Percentiles rank a stretch among this genome's conserved stretches.
These are phyloP conservation scores for Drosophila repleta DNA, from an alignment of 1,140 invertebrate genomes.

Conservation along the genomic window DNA sequence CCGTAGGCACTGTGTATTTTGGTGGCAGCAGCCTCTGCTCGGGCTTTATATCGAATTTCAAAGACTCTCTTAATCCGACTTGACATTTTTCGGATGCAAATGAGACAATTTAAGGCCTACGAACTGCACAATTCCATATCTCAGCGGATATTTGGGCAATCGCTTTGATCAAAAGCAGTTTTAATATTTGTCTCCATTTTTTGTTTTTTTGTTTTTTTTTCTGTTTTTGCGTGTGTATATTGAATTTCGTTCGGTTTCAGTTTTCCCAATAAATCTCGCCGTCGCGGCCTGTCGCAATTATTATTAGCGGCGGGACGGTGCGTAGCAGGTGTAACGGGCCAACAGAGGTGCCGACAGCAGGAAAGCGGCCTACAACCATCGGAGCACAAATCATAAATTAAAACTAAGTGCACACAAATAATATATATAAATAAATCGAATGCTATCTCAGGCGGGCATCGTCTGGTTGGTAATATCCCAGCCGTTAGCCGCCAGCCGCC, in stretches of 20 bases:
- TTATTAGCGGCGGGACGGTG: slow-evolving; percentile 32
- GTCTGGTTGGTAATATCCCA: slow-evolving; percentile 18
- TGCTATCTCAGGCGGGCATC: slow-evolving; percentile 24
- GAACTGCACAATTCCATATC: slow-evolving; percentile 13
- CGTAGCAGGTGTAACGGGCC: neutral
- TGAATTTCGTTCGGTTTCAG: neutral
- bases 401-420: slow-evolving; percentile 36
- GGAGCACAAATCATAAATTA: slow-evolving; percentile 48
- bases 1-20: too few relatives aligned
- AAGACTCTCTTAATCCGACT: neutral
- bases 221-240: too few relatives aligned
- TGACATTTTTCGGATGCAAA: slow-evolving; percentile 16
- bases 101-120: slow-evolving; percentile 11
- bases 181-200: slow-evolving; percentile 3
- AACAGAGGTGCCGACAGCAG: neutral
- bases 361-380: slow-evolving; percentile 20
- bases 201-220: neutral
- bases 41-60: neutral
- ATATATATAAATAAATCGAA: slow-evolving; percentile 21
- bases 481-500: too few relatives aligned
- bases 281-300: slow-evolving; percentile 58
- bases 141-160: neutral
- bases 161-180: slow-evolving; percentile 49
- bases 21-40: neutral
- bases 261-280: slow-evolving; percentile 13